These are phyloP conservation scores for Caretta caretta DNA, from an alignment of 2,113 vertebrate genomes.

Conservation along the genomic window DNA sequence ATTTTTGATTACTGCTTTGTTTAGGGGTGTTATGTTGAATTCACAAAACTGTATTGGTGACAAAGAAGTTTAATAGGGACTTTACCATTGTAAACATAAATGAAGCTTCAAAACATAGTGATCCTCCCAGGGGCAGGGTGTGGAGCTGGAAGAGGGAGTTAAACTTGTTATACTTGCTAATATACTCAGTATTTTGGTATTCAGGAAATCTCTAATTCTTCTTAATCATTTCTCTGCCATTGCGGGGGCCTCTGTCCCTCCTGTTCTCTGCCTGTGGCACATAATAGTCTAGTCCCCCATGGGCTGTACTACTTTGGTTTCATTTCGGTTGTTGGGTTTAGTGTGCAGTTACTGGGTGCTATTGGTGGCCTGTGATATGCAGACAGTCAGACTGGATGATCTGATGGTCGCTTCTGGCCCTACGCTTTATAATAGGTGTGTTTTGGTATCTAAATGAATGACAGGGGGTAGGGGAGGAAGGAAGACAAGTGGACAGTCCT, in stretches of 20 bases:
- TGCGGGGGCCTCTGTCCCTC: not conserved
- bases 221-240: not conserved
- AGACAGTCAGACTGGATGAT: not conserved
- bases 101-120: not conserved
- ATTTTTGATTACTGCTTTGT: conserved; percentile 29
- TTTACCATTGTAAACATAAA: conserved; percentile 32
- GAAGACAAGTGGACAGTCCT: conserved; percentile 15
- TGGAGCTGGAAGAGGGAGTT: conserved; percentile 52
- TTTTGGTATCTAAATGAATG: conserved; percentile 61
- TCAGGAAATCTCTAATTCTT: conserved; percentile 70
- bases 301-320: not conserved
- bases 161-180: conserved; percentile 30
- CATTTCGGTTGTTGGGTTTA: not conserved
- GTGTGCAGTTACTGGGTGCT: not conserved
- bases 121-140: conserved; percentile 57
- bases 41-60: not conserved
- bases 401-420: not conserved
- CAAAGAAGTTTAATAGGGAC: conserved; percentile 37
- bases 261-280: not conserved
- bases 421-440: conserved; percentile 1
- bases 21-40: not conserved
- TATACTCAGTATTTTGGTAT: conserved; percentile 67
- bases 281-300: not conserved
- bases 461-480: conserved; percentile 29
- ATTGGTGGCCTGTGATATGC: not conserved